These are phyloP conservation scores for Tringa solitaria DNA, from an alignment of 2,113 vertebrate genomes.

Conservation along the genomic window DNA sequence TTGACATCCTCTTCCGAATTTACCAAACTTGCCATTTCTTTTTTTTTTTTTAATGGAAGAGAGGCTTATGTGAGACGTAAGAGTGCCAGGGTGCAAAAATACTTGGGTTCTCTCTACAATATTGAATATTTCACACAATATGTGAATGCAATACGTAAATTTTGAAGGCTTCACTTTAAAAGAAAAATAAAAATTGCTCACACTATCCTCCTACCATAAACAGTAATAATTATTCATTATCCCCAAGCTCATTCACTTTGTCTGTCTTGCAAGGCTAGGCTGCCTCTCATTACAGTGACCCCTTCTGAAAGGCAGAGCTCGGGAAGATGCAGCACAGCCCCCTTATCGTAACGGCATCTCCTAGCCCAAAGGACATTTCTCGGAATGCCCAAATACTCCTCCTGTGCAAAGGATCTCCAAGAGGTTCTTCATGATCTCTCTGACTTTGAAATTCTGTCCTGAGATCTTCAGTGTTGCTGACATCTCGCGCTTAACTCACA, in stretches of 20 bases:
- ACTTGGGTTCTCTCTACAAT: neutral
- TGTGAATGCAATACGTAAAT: neutral
- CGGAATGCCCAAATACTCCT: neutral
- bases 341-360: neutral
- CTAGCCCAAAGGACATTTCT: neutral
- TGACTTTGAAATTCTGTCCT: neutral
- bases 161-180: neutral
- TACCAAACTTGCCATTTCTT: neutral
- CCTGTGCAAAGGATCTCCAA: neutral
- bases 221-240: neutral
- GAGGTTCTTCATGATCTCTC: neutral
- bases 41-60: neutral
- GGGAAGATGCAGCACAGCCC: neutral
- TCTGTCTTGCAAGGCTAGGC: neutral
- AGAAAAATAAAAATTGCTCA: neutral
- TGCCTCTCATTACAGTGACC: neutral
- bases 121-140: neutral
- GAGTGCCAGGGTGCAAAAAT: neutral
- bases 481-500: fast-evolving
- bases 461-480: neutral
- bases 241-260: neutral
- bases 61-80: neutral
- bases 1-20: neutral
- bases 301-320: neutral
- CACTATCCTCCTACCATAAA: neutral